A percentile compares a stretch with the other conserved stretches of the same genome.
phyloP scores from a whole-genome alignment of 2,888 invertebrate genomes.

The Aspidiotus destructor region DNA sequence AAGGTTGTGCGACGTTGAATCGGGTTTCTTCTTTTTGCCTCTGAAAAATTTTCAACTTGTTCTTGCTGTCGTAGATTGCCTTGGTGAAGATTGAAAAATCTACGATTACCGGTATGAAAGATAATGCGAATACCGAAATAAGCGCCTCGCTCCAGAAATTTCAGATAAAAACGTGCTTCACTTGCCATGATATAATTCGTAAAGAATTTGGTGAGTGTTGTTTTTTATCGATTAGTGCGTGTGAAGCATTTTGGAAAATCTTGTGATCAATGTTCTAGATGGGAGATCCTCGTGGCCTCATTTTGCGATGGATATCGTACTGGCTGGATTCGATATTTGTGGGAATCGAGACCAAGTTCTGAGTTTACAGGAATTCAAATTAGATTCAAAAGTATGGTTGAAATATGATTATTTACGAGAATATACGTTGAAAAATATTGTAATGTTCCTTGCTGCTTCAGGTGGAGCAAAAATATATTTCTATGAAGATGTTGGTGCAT shows the following conservation, averaged over 20 bases:
- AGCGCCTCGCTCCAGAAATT: constrained; percentile 58
- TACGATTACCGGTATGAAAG: constrained; percentile 54
- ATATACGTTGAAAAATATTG: neutral
- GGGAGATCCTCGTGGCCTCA: constrained; percentile 42
- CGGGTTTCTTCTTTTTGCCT: neutral
- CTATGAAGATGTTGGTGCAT: constrained; percentile 47
- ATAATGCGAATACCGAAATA: constrained; percentile 59
- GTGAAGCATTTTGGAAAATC: neutral
- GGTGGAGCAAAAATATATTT: constrained; percentile 42
- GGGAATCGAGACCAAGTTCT: constrained; percentile 51
- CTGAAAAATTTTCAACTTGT: constrained; percentile 24
- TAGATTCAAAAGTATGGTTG: constrained; percentile 55
- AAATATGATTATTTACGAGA: neutral
- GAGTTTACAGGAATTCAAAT: constrained; percentile 49
- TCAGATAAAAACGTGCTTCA: constrained; percentile 44
- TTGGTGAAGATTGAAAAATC: constrained; percentile 36
- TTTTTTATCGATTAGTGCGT: neutral
- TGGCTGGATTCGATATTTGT: constrained; percentile 54
- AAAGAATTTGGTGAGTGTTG: constrained; percentile 19
- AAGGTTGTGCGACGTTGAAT: constrained; percentile 48
- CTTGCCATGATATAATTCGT: constrained; percentile 6
- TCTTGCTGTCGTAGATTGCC: constrained; percentile 34
- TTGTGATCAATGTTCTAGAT: constrained; percentile 3
- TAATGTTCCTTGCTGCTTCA: constrained; percentile 33
- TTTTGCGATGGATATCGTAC: constrained; percentile 54